These are phyloP conservation scores for Tupaia chinensis DNA, from an alignment of 2,113 vertebrate species.

Conservation along the genomic window DNA sequence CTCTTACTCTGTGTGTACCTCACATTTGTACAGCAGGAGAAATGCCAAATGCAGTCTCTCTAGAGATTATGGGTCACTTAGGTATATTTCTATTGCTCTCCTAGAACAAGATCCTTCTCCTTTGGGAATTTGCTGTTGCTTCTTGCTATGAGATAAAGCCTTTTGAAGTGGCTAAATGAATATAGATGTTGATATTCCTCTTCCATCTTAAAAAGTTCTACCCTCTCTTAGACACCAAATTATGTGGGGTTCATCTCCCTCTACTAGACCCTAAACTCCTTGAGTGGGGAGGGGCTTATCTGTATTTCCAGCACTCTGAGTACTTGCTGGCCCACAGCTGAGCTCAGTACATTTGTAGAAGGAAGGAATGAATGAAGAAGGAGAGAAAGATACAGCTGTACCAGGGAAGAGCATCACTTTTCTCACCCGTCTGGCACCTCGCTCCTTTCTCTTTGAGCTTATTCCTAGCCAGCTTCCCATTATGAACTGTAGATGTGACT, in stretches of 20 bases:
- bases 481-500: neutral
- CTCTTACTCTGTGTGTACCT: neutral
- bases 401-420: neutral
- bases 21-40: neutral
- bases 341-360: neutral
- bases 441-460: slow-evolving; percentile 37
- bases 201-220: slow-evolving; percentile 32
- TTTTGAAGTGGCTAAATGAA: slow-evolving; percentile 37
- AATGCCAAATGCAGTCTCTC: neutral
- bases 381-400: neutral
- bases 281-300: neutral
- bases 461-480: neutral
- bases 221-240: neutral
- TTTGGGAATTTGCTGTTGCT: slow-evolving; percentile 31
- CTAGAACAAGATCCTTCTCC: slow-evolving; percentile 7
- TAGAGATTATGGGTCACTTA: neutral
- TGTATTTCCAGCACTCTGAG: neutral
- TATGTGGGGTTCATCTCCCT: neutral
- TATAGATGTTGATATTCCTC: neutral
- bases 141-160: neutral
- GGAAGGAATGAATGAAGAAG: slow-evolving; percentile 46
- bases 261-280: neutral
- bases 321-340: neutral
- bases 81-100: neutral
- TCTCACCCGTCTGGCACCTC: neutral